These are phyloP conservation scores for Cygnus buccinator DNA, from an alignment of 2,113 vertebrate species.

Conservation along the genomic window DNA sequence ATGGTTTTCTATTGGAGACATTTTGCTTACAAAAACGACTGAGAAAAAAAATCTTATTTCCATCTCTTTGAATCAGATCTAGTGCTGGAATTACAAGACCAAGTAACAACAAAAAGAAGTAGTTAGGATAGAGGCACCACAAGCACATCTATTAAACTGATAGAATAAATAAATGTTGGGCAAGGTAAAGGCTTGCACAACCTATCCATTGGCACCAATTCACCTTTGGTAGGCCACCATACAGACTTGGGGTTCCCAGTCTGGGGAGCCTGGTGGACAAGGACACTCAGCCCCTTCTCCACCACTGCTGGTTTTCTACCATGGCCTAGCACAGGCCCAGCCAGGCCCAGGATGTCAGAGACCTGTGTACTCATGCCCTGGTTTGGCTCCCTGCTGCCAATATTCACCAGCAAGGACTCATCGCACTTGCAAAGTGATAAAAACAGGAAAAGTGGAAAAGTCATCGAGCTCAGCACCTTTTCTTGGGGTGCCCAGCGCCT, in stretches of 20 bases:
- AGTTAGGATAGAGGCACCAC: background rate
- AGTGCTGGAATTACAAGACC: background rate
- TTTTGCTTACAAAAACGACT: background rate
- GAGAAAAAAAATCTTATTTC: background rate
- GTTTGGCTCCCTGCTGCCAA: background rate
- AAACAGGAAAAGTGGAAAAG: fast-evolving
- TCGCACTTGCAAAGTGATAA: background rate
- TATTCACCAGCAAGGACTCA: background rate
- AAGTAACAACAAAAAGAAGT: background rate
- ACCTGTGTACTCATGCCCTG: fast-evolving
- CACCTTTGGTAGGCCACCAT: background rate
- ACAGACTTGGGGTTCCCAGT: fast-evolving
- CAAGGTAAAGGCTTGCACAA: background rate
- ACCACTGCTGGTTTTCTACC: background rate
- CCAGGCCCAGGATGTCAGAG: background rate
- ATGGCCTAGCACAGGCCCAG: background rate
- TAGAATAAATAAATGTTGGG: background rate
- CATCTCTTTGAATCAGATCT: background rate
- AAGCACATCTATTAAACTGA: background rate
- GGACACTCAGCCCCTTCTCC: background rate
- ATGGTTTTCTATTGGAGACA: background rate
- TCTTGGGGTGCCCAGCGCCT: background rate
- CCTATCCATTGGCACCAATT: background rate
- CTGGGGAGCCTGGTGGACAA: background rate
- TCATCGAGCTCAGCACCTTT: background rate